phyloP scores from a whole-genome alignment of 1,140 invertebrate genomes.

The Pseudomyrmex gracilis region DNA sequence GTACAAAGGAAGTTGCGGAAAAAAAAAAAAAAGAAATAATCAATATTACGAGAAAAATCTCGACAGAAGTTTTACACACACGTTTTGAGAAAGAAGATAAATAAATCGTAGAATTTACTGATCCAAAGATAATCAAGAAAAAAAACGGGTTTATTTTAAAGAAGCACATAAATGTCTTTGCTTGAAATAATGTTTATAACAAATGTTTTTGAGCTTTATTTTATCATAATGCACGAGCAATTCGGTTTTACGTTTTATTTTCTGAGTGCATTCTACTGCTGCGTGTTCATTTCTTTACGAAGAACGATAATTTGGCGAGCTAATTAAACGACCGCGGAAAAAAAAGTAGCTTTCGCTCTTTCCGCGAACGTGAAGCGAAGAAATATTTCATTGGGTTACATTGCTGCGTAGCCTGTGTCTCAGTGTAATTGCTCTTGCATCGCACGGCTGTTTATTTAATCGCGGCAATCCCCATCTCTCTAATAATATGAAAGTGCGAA shows the following conservation, averaged over 20 bases:
- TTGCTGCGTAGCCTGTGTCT: slow-evolving; percentile 10
- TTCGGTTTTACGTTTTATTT: slow-evolving; percentile 3
- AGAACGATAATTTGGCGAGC: slow-evolving; percentile 13
- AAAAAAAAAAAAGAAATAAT: too few species aligned
- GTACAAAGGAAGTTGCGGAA: too few species aligned
- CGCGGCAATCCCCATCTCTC: slow-evolving; percentile 40
- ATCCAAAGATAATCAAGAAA: too few species aligned
- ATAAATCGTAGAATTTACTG: too few species aligned
- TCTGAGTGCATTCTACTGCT: not conserved
- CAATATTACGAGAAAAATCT: too few species aligned
- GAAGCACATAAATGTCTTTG: not conserved
- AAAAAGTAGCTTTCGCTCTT: slow-evolving; percentile 13
- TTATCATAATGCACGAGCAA: not conserved
- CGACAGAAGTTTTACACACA: too few species aligned
- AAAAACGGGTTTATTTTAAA: not conserved
- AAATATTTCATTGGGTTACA: slow-evolving; percentile 58
- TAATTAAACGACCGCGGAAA: slow-evolving; percentile 18
- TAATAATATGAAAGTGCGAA: slow-evolving; percentile 45
- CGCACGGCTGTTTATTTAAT: slow-evolving; percentile 43
- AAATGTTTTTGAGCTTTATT: slow-evolving; percentile 1
- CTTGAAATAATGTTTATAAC: slow-evolving; percentile 26
- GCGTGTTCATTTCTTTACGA: slow-evolving; percentile 18
- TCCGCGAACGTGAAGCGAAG: slow-evolving; percentile 51
- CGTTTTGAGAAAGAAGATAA: too few species aligned
- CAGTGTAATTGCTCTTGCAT: slow-evolving; percentile 49